Conservation (phyloP, 2,888 invertebrate species). For the Mythimna loreyi region DNA sequence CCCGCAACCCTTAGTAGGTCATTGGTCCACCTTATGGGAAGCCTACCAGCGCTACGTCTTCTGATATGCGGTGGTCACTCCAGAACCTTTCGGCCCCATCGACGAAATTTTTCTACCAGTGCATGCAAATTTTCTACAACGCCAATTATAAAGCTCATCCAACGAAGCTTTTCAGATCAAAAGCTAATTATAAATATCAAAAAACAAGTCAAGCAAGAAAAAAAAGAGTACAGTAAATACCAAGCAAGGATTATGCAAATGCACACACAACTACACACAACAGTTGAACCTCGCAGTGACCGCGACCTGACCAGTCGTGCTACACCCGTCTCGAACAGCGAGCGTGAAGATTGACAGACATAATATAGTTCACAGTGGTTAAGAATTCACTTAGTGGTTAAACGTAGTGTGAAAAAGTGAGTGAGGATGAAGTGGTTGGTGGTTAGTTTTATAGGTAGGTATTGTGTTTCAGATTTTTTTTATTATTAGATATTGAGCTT, state of each 20-base stretch:
- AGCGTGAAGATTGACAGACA: conserved; percentile 37
- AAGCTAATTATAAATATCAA: no score
- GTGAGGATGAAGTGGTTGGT: conserved; percentile 40
- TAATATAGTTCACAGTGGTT: neutral
- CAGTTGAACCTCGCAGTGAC: conserved; percentile 6
- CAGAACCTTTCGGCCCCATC: no score
- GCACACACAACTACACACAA: neutral
- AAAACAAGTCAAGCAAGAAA: neutral
- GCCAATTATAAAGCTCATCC: neutral
- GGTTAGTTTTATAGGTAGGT: conserved; percentile 41
- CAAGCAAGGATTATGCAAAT: conserved; percentile 50
- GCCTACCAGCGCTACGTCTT: no score
- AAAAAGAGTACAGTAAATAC: neutral
- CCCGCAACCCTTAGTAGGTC: no score
- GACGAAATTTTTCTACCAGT: no score
- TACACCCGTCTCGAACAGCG: conserved; percentile 4
- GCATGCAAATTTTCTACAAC: neutral
- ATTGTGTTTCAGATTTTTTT: neutral
- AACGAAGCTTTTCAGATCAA: neutral
- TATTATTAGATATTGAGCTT: no score
- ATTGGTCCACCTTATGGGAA: no score
- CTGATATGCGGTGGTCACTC: no score
- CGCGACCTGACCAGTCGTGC: conserved; percentile 56
- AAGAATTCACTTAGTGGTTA: neutral
- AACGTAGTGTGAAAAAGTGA: neutral